Base-by-base conservation (phyloP, 2,888 invertebrate species). In the Chaetogeoica ovagalla region DNA sequence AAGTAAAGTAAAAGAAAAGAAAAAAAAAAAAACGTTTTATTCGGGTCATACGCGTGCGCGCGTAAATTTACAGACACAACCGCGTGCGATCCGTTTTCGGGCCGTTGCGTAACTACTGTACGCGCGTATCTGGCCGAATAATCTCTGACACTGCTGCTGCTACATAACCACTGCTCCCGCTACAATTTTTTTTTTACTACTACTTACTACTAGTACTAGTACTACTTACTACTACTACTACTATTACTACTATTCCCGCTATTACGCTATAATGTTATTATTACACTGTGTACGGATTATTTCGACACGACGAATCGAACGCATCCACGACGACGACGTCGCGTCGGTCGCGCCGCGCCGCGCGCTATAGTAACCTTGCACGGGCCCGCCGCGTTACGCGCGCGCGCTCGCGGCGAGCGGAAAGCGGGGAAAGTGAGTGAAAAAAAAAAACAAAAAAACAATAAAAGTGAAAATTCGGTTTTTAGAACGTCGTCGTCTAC, bases 381-480 rank as follows among this genome's bases (percentile, higher is more conserved):
- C 76, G n/a, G 59, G 7, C 59, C 59, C n/a, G 69, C 6, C 8
- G 7, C 43, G 7, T 43, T 43, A 9, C 43, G 43, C 39, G 39
- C 39, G 39, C 39, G 39, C 8, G 7, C 23, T 0, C 43, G n/a
- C 8, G n/a, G 48, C 48, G 21, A 19, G 43, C 30, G 37, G 17
- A 52, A 37, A 52, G 60, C 37, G 76, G 76, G 69, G 76, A 77
- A 77, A 77, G 76, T 60, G 43, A 43, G 9, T 9, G 43, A 69
- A 62, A 59, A n/a, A 3, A 48, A 59, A 59, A 59, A 2, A n/a
- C 8, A 55, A 30, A 69, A 55, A n/a, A 73, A 74, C 43, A 75
- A 73, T 48, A 73, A 73, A 76, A 76, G 76, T 76, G 76, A 76
- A 76, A 76, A 76, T 59, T 59, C 30, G 23, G 30, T 23, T 57